phyloP scores from a whole-genome alignment of 2,888 invertebrate species.

The Rotaria sp. region DNA sequence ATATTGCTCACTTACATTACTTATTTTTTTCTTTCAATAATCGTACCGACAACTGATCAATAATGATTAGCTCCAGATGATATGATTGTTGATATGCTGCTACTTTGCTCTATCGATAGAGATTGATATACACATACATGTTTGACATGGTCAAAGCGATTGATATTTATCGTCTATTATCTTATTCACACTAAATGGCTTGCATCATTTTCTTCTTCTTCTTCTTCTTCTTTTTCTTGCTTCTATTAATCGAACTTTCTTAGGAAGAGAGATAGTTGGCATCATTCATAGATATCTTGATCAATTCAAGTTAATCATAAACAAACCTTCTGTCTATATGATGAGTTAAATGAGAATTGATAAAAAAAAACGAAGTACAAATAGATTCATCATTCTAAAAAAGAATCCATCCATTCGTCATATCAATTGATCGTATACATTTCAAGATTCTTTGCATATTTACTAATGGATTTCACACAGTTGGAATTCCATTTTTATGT shows the following conservation, averaged over 20 bases:
- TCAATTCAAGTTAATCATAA: constrained; percentile 15
- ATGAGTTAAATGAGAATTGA: background rate
- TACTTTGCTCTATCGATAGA: constrained; percentile 9
- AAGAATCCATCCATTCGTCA: background rate
- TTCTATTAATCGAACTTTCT: background rate
- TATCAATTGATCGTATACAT: constrained; percentile 15
- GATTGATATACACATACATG: constrained; percentile 12
- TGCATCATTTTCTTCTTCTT: background rate
- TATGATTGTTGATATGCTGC: constrained; percentile 22
- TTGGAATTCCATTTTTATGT: background rate
- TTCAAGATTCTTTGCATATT: constrained; percentile 5
- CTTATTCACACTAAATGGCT: constrained; percentile 17
- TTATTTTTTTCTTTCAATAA: background rate
- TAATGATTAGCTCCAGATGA: constrained; percentile 20
- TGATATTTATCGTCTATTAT: constrained; percentile 24
- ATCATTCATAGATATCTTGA: constrained; percentile 23
- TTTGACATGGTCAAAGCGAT: constrained; percentile 24
- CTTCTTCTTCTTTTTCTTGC: background rate
- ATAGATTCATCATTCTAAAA: constrained; percentile 7
- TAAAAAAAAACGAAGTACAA: background rate
- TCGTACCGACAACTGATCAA: constrained; percentile 1
- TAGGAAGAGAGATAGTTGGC: background rate
- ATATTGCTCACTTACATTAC: constrained; percentile 21
- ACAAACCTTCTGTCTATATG: background rate
- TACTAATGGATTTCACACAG: background rate